Percentiles rank a stretch among this genome's conserved stretches.
Evolutionary conservation across 2,888 invertebrate species (phyloP).

Genomic region (Leptinotarsa peninsularis): DNA sequence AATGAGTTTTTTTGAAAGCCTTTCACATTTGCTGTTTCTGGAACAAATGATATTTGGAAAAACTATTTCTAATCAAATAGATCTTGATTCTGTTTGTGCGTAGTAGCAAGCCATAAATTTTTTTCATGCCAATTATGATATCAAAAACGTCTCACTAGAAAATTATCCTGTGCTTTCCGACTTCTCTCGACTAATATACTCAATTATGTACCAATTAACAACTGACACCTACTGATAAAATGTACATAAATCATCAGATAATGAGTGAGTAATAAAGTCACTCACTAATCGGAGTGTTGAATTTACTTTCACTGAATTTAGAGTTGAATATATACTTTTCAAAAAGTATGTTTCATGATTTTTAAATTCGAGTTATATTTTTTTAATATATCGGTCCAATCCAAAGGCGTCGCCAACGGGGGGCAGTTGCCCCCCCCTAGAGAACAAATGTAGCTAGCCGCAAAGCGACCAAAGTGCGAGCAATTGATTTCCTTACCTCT

Average conservation of each 20-base stretch:
- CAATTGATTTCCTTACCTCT: no score
- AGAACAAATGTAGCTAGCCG: no score
- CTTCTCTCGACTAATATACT: neutral
- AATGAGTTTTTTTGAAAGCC: no score
- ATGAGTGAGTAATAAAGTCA: slow-evolving; percentile 8
- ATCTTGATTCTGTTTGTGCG: neutral
- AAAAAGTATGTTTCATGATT: no score
- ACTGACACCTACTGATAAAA: slow-evolving; percentile 19
- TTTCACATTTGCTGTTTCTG: no score
- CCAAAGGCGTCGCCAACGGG: no score
- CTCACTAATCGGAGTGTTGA: neutral
- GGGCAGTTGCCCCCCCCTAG: no score
- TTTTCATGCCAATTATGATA: neutral
- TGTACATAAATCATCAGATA: slow-evolving; percentile 22
- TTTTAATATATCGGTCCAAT: no score
- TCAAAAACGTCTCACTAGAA: neutral
- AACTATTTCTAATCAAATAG: neutral
- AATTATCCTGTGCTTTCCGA: neutral
- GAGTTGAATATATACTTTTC: no score
- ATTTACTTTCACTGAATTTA: neutral
- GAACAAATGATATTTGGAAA: no score
- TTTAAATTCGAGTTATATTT: no score
- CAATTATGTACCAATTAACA: neutral
- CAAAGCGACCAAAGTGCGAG: no score
- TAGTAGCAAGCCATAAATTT: neutral